Evolutionary conservation across 1,140 invertebrate species (phyloP).

Genomic region (Eumeta japonica): DNA sequence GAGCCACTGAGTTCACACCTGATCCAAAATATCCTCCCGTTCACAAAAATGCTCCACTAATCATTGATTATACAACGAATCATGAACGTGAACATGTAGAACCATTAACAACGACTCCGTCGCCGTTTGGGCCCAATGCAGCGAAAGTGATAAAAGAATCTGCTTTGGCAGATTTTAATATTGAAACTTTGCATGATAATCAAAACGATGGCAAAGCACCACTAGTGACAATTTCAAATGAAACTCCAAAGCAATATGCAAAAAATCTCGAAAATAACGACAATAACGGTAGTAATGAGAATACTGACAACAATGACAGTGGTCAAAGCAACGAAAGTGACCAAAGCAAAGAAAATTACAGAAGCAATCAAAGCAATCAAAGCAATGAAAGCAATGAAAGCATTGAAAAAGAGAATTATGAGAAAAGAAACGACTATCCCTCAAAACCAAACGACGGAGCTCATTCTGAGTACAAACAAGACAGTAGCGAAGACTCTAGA

Average conservation of each 20-base stretch:
- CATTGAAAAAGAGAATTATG: conserved; percentile 9
- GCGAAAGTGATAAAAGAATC: conserved; percentile 18
- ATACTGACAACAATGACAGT: conserved; percentile 9
- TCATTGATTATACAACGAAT: conserved; percentile 26
- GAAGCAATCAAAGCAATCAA: conserved; percentile 10
- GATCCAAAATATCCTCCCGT: too few relatives aligned
- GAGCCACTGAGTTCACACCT: conserved; percentile 19
- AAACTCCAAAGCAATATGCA: too few relatives aligned
- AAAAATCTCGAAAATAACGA: conserved; percentile 5
- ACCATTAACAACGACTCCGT: too few relatives aligned
- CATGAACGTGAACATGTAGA: conserved; percentile 19
- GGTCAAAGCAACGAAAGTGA: conserved; percentile 5
- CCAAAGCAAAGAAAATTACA: conserved; percentile 8
- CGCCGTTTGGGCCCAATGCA: too few relatives aligned
- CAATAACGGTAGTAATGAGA: conserved; percentile 5
- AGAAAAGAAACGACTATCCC: conserved; percentile 3
- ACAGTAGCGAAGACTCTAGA: conserved; percentile 7
- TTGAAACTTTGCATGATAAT: conserved; percentile 28
- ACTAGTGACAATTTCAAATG: too few relatives aligned
- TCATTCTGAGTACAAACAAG: too few relatives aligned
- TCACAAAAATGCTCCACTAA: conserved; percentile 15
- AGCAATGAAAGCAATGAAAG: conserved; percentile 11
- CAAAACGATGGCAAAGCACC: conserved; percentile 3
- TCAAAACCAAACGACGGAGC: too few relatives aligned
- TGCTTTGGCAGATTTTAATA: conserved; percentile 37